Conservation (phyloP, 2,113 vertebrate species). For the Tapirus terrestris region DNA sequence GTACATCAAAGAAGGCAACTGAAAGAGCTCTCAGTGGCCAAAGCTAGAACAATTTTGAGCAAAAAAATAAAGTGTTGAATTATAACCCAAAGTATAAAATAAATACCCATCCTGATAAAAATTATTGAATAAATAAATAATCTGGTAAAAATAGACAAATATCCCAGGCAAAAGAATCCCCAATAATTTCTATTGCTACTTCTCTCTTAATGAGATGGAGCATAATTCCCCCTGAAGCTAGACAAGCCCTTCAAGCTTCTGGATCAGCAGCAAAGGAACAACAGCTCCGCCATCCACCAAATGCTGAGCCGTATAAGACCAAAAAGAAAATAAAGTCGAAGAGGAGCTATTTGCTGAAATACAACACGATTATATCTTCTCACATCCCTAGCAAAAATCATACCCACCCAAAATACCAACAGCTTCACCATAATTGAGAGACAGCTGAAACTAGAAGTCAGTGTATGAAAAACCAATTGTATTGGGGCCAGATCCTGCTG, state of each 20-base stretch:
- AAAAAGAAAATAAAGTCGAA: neutral
- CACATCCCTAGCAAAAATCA: neutral
- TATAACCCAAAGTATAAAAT: neutral
- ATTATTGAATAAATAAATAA: neutral
- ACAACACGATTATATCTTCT: neutral
- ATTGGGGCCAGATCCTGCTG: neutral
- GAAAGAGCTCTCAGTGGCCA: neutral
- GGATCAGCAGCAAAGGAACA: neutral
- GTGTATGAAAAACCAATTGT: neutral
- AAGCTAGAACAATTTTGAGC: neutral
- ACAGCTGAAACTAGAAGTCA: neutral
- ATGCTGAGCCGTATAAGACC: fast-evolving
- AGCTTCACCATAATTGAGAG: neutral
- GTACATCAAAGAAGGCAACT: neutral
- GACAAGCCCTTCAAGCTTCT: neutral
- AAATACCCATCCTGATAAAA: neutral
- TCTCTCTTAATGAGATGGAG: neutral
- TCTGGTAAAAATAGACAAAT: neutral
- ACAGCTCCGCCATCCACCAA: neutral
- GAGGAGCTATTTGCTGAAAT: neutral
- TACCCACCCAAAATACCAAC: neutral
- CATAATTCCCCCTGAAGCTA: neutral
- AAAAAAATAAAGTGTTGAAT: neutral
- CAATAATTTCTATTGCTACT: neutral
- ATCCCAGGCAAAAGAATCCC: neutral